Evolutionary conservation across 2,888 invertebrate genomes (phyloP).

Genomic region (Mesorhabditis spiculigera): DNA sequence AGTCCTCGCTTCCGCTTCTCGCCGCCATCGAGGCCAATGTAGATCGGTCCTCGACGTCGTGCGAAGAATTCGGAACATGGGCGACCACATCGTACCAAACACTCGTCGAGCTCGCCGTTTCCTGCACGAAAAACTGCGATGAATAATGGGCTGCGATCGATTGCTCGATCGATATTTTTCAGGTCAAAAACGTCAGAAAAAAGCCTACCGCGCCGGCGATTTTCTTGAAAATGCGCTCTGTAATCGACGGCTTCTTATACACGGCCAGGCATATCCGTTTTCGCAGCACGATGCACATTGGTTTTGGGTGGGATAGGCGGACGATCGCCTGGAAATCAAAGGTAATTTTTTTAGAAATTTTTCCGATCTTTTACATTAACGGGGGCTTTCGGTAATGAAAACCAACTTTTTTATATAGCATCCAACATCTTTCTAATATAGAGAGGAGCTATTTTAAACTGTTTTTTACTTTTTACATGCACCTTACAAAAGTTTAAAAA

Average conservation of each 20-base stretch:
- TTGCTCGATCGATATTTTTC: no score
- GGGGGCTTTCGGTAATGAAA: no score
- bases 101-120: conserved; percentile 62
- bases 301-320: conserved; percentile 90
- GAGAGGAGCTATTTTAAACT: no score
- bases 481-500: no score
- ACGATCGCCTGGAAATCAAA: conserved; percentile 65
- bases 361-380: no score
- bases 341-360: conserved; percentile 40
- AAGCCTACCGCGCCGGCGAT: conserved; percentile 66
- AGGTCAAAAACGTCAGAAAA: conserved; percentile 12
- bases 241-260: conserved; percentile 71
- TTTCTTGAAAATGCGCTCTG: conserved; percentile 79
- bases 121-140: conserved; percentile 65
- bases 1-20: conserved; percentile 63
- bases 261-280: conserved; percentile 91
- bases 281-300: conserved; percentile 91
- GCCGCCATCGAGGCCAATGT: conserved; percentile 94
- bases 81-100: conserved; percentile 98
- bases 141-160: conserved; percentile 22
- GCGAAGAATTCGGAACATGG: conserved; percentile 97
- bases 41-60: conserved; percentile 92
- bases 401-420: no score
- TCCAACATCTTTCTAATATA: no score
- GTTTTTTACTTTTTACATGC: no score